Evolutionary conservation across 2,113 vertebrate species (phyloP).

Genomic region (Sigmodon hispidus): DNA sequence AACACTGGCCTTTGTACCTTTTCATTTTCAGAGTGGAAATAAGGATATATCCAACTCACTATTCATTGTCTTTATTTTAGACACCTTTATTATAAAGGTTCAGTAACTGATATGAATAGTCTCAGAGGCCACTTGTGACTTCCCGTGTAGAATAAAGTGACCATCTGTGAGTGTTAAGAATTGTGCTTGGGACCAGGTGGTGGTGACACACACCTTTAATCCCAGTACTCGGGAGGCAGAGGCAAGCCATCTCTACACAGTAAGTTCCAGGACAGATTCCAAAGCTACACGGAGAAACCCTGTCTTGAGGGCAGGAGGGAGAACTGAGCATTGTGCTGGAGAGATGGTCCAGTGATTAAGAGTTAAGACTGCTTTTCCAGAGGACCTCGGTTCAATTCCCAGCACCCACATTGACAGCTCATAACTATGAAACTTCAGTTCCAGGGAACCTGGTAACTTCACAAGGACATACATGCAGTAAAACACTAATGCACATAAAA

Average conservation of each 20-base stretch:
- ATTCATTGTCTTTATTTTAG: conserved; percentile 41
- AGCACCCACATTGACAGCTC: neutral
- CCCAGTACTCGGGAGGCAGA: too few relatives aligned
- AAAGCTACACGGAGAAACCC: too few relatives aligned
- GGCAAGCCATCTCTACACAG: too few relatives aligned
- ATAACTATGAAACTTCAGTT: neutral
- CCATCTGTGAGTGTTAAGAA: neutral
- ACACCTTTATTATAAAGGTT: neutral
- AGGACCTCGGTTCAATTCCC: neutral
- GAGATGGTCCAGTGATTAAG: neutral
- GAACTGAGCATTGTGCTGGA: too few relatives aligned
- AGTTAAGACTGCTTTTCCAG: neutral
- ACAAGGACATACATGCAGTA: neutral
- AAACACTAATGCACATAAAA: neutral
- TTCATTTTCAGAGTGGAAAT: conserved; percentile 16
- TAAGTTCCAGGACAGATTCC: too few relatives aligned
- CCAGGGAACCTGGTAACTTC: neutral
- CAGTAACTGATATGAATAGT: neutral
- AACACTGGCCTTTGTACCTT: neutral
- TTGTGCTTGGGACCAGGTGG: too few relatives aligned
- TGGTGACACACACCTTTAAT: too few relatives aligned
- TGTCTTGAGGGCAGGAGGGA: too few relatives aligned
- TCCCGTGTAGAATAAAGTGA: neutral
- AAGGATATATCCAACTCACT: neutral
- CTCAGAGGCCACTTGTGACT: conserved; percentile 6